Evolutionary conservation across 2,888 invertebrate genomes (phyloP).

Genomic region (Salticus scenicus): DNA sequence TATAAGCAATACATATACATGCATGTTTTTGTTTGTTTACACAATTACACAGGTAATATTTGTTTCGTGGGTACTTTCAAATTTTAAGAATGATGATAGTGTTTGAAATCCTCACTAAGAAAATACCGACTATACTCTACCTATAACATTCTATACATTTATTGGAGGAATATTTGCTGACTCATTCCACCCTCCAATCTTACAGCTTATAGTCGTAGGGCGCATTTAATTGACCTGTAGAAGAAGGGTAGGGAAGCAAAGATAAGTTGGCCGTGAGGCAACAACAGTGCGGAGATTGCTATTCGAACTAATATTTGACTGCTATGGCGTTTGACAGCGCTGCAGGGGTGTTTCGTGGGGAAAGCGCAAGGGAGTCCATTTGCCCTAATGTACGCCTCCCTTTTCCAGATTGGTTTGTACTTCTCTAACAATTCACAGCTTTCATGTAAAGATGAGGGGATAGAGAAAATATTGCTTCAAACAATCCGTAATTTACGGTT

Average conservation of each 20-base stretch:
- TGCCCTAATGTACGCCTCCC: not conserved
- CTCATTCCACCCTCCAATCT: not conserved
- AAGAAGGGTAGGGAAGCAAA: not conserved
- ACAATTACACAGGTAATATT: too few relatives aligned
- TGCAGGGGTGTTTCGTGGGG: not conserved
- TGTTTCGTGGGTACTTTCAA: not conserved
- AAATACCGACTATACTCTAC: not conserved
- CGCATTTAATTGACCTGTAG: slow-evolving; percentile 16
- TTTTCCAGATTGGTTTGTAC: not conserved
- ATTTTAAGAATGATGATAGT: not conserved
- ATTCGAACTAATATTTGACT: slow-evolving; percentile 12
- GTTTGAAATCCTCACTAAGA: not conserved
- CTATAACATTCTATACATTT: not conserved
- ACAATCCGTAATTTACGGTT: not conserved
- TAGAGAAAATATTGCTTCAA: not conserved
- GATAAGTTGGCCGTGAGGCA: not conserved
- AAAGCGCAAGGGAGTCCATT: not conserved
- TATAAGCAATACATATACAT: too few relatives aligned
- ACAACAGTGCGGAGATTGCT: not conserved
- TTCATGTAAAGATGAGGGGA: not conserved
- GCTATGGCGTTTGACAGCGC: not conserved
- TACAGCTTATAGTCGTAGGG: not conserved
- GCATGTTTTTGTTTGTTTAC: too few relatives aligned
- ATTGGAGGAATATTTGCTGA: not conserved
- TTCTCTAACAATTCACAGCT: not conserved